These are phyloP conservation scores for Lasioglossum calceatum DNA, from an alignment of 2,888 invertebrate genomes.

Conservation along the genomic window DNA sequence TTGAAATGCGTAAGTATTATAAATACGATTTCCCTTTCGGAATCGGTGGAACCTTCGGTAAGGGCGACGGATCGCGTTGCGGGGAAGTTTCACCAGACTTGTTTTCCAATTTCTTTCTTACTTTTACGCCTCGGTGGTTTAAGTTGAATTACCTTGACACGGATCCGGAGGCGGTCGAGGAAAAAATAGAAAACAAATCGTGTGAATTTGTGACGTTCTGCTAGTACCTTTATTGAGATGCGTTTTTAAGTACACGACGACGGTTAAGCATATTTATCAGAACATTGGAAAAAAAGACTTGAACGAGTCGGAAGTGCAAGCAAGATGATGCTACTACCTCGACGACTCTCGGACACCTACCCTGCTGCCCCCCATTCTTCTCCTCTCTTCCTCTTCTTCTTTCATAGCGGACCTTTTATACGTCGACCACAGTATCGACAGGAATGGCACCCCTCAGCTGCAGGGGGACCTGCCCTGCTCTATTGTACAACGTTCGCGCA, in stretches of 20 bases:
- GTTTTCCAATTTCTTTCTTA: slow-evolving; percentile 66
- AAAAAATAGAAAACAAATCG: neutral
- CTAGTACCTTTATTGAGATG: neutral
- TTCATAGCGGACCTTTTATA: slow-evolving; percentile 58
- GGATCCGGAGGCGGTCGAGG: neutral
- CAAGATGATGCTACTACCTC: slow-evolving; percentile 43
- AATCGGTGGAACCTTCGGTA: slow-evolving; percentile 17
- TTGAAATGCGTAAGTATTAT: slow-evolving; percentile 76
- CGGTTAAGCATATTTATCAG: neutral
- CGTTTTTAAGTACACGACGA: neutral
- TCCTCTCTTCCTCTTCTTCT: slow-evolving; percentile 39
- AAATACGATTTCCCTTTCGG: slow-evolving; percentile 78
- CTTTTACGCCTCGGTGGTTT: slow-evolving; percentile 39
- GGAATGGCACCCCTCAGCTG: slow-evolving; percentile 66
- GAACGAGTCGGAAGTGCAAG: slow-evolving; percentile 23
- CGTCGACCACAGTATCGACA: slow-evolving; percentile 67
- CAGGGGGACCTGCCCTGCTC: slow-evolving; percentile 52
- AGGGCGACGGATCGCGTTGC: slow-evolving; percentile 52
- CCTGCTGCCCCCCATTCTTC: slow-evolving; percentile 29
- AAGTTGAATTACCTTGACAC: slow-evolving; percentile 52
- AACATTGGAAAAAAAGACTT: slow-evolving; percentile 7
- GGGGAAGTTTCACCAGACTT: slow-evolving; percentile 67
- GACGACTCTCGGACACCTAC: slow-evolving; percentile 52
- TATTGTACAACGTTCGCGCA: slow-evolving; percentile 68
- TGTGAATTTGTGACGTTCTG: neutral